Base-by-base conservation (phyloP, 1,140 invertebrate species). In the Notospermus geniculatus region DNA sequence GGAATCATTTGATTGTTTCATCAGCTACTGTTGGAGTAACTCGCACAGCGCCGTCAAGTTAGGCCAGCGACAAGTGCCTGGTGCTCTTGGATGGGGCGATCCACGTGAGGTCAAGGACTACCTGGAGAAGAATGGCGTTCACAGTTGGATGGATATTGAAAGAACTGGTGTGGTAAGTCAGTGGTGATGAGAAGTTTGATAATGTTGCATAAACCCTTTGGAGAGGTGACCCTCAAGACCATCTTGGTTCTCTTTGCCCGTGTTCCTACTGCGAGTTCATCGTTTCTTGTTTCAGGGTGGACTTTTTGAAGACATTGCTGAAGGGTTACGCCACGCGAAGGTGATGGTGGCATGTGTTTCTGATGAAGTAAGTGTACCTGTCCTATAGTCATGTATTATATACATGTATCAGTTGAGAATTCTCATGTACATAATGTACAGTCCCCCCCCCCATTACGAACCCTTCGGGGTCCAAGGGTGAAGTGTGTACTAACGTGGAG, bases 291-390 rank as follows among this genome's bases (percentile, higher is more conserved):
- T 67, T 0, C 52, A 80, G 77, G 62, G 64, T 63, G 76, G 76
- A 19, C 66, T 80, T 52, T 81, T 75, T 65, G 70, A 76, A 30
- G 77, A 79, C 50, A 75, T 81, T 54, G 73, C 71, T 9, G 69
- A 74, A 19, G 79, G 79, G 30, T 57, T 81, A n/a, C 65, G 67
- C 32, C 72, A 72, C 27, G 68, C 73, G 2, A 71, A 78, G 58
- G 65, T 80, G 2, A 68, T 81, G 61, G 68, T 81, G 2, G 76
- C 78, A 7, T 81, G 72, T 67, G 72, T 81, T 2, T 81, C 79
- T 0, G 71, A 80, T 72, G 75, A 80, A 69, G 77, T 79, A 66
- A n/a, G 27, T 7, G 4, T 7, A 23, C 9, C 25, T n/a, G n/a
- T n/a, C n/a, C n/a, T n/a, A n/a, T n/a, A n/a, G n/a, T n/a, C n/a